phyloP scores from a whole-genome alignment of 1,140 invertebrate genomes.

The Trichonephila inaurata region DNA sequence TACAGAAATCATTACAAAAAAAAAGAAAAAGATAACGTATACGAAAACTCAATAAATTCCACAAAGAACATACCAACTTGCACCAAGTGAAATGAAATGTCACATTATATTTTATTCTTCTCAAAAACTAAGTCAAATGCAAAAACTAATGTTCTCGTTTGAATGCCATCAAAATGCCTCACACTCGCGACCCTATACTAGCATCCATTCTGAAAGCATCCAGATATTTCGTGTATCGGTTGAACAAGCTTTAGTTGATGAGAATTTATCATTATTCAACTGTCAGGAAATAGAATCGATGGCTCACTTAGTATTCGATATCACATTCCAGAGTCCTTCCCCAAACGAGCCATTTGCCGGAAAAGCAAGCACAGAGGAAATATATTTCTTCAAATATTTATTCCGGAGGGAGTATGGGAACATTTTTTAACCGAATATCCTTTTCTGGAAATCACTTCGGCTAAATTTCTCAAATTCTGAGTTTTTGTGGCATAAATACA shows the following conservation, averaged over 20 bases:
- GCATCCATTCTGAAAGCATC: background rate
- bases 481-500: too few species aligned
- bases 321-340: constrained; percentile 12
- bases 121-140: too few species aligned
- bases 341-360: constrained; percentile 8
- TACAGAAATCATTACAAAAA: too few species aligned
- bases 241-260: constrained; percentile 36
- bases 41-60: too few species aligned
- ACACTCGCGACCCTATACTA: background rate
- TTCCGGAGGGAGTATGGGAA: background rate
- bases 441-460: background rate
- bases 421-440: constrained; percentile 17
- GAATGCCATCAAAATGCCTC: background rate
- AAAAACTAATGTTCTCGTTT: background rate
- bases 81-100: too few species aligned
- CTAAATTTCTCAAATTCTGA: background rate
- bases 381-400: constrained; percentile 36
- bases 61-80: too few species aligned
- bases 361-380: background rate
- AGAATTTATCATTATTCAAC: constrained; percentile 50
- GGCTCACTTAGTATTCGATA: constrained; percentile 37
- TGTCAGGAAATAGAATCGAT: constrained; percentile 26
- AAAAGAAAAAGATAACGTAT: too few species aligned
- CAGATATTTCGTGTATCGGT: constrained; percentile 12
- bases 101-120: too few species aligned